Evolutionary conservation across 2,113 vertebrate genomes (phyloP).

Genomic region (Semnornis frantzii): DNA sequence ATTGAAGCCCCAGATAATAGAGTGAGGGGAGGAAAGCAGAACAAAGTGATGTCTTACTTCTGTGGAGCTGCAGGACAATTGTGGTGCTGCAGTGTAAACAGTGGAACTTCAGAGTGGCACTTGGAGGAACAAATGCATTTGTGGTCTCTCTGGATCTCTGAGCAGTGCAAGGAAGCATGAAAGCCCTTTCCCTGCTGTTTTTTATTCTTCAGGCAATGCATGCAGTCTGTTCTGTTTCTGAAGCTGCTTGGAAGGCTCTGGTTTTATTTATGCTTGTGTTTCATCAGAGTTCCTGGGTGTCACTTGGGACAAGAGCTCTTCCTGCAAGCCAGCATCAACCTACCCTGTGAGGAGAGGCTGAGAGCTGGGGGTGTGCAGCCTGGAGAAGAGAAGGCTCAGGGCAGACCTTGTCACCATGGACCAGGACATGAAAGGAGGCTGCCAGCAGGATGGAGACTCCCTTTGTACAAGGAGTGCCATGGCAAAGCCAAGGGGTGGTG

Average conservation of each 20-base stretch:
- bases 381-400: no score
- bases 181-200: background rate
- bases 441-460: no score
- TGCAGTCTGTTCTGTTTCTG: background rate
- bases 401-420: no score
- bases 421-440: no score
- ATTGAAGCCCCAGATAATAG: background rate
- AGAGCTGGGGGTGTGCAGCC: no score
- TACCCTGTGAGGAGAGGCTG: background rate
- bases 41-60: background rate
- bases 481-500: no score
- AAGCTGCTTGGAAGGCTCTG: background rate
- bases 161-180: background rate
- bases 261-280: background rate
- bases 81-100: background rate
- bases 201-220: background rate
- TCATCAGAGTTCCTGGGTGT: background rate
- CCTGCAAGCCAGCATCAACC: background rate
- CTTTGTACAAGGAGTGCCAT: no score
- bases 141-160: background rate
- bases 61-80: background rate
- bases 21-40: background rate
- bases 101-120: background rate
- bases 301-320: background rate
- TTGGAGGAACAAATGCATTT: background rate